These are phyloP conservation scores for Heliothis virescens DNA, from an alignment of 1,140 invertebrate species.

Conservation along the genomic window DNA sequence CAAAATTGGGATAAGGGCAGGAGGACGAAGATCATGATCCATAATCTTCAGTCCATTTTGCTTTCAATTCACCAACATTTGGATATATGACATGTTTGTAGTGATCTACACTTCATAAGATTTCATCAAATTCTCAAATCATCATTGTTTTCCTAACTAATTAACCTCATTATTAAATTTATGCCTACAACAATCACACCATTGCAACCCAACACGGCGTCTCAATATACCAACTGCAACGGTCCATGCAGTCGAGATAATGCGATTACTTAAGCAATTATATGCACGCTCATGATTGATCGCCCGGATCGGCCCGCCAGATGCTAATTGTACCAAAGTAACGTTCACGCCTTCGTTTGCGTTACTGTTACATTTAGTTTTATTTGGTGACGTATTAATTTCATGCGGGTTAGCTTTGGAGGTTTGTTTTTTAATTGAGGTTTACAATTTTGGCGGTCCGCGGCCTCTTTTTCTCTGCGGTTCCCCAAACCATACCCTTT, in stretches of 20 bases:
- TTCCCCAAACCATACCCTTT: too few relatives aligned
- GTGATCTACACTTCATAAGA: too few relatives aligned
- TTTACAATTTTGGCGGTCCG: not conserved
- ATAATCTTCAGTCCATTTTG: too few relatives aligned
- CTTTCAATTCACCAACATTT: too few relatives aligned
- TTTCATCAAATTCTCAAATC: too few relatives aligned
- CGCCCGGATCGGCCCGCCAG: conserved; percentile 6
- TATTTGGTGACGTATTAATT: conserved; percentile 1
- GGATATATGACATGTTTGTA: too few relatives aligned
- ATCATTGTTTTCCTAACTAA: too few relatives aligned
- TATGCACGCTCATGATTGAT: conserved; percentile 35
- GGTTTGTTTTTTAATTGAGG: not conserved
- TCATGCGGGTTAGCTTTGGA: conserved; percentile 4
- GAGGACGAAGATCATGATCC: too few relatives aligned
- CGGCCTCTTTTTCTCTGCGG: too few relatives aligned
- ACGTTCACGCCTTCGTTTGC: conserved; percentile 16
- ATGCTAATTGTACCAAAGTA: not conserved
- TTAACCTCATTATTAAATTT: too few relatives aligned
- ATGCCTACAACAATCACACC: not conserved
- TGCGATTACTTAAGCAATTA: conserved; percentile 41
- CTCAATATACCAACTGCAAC: conserved; percentile 13
- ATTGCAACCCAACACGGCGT: conserved; percentile 12
- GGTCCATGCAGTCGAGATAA: conserved; percentile 32
- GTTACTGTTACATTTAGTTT: conserved; percentile 8
- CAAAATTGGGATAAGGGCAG: too few relatives aligned